Percentiles rank a stretch among this genome's conserved stretches.
phyloP scores from a whole-genome alignment of 2,113 vertebrate species.

The Lophura nycthemera region DNA sequence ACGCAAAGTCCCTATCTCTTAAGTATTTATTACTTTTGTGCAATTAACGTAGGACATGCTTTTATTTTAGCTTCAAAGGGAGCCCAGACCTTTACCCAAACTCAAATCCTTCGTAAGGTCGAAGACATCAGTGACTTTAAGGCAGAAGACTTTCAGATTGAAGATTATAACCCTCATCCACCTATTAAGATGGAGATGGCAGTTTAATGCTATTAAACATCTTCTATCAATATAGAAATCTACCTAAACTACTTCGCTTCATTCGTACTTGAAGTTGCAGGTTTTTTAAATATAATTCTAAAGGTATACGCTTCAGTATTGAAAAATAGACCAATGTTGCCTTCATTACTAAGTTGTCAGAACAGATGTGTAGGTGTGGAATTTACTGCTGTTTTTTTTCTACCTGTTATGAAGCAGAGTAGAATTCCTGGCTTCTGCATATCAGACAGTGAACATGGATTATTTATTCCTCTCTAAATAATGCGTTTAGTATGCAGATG shows the following conservation, averaged over 20 bases:
- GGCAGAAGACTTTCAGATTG: conserved; percentile 92
- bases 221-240: not conserved
- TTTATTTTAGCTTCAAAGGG: conserved; percentile 87
- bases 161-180: conserved; percentile 91
- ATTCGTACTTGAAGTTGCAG: not conserved
- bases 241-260: not conserved
- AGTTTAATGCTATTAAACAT: conserved; percentile 73
- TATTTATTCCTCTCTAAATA: not conserved
- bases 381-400: not conserved
- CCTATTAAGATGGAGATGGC: conserved; percentile 98
- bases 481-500: not conserved
- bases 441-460: not conserved
- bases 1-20: not conserved
- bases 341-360: not conserved
- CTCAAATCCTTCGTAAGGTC: conserved; percentile 90
- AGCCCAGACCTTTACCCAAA: conserved; percentile 92
- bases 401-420: not conserved
- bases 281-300: not conserved
- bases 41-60: not conserved
- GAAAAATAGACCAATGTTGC: not conserved
- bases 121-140: conserved; percentile 87
- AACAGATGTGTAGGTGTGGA: not conserved
- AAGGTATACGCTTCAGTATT: not conserved
- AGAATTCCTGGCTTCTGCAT: not conserved
- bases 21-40: not conserved